These are phyloP conservation scores for Athene cunicularia DNA, from an alignment of 2,113 vertebrate genomes.

Conservation along the genomic window DNA sequence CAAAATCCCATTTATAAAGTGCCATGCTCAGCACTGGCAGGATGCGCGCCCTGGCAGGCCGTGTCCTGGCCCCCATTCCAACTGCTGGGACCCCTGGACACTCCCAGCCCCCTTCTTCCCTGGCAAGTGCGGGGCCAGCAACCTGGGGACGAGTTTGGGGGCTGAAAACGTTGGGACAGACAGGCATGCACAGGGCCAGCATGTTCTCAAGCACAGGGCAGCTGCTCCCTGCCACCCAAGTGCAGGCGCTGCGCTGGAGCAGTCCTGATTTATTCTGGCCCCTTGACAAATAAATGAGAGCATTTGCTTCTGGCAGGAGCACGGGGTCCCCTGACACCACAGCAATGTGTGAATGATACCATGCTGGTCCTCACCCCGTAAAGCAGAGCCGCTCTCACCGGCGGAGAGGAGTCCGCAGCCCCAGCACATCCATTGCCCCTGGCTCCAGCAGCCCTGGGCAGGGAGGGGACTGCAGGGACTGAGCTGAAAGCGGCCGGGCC, in stretches of 20 bases:
- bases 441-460: neutral
- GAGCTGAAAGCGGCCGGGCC: neutral
- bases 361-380: neutral
- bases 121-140: accelerated
- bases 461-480: neutral
- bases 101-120: neutral
- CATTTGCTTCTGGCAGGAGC: neutral
- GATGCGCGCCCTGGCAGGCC: neutral
- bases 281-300: slow-evolving; percentile 28
- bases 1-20: slow-evolving; percentile 38
- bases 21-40: neutral
- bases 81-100: neutral
- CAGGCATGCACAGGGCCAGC: accelerated
- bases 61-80: accelerated
- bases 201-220: accelerated
- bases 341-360: neutral
- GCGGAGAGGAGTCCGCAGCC: neutral
- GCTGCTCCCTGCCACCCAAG: neutral
- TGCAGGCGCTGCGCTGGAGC: neutral
- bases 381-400: neutral
- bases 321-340: neutral
- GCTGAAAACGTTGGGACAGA: neutral
- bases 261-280: slow-evolving; percentile 13
- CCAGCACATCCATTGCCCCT: accelerated
- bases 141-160: neutral